phyloP scores from a whole-genome alignment of 2,113 vertebrate genomes.

The Tragelaphus scriptus region DNA sequence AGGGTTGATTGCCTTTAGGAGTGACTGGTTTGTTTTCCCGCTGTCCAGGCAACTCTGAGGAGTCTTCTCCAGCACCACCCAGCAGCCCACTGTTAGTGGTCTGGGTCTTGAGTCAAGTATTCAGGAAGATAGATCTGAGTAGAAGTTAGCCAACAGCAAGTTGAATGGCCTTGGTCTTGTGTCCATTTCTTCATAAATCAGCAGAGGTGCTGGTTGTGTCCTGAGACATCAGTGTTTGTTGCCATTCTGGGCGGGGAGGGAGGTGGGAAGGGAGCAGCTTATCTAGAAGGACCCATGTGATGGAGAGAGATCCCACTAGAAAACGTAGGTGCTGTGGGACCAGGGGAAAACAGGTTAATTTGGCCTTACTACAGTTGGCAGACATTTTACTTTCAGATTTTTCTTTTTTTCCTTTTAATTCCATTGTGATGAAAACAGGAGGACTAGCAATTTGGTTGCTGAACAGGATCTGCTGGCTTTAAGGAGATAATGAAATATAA shows the following conservation, averaged over 20 bases:
- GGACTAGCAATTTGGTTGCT: constrained; percentile 57
- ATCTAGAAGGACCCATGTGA: background rate
- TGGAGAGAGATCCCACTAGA: background rate
- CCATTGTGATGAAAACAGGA: constrained; percentile 71
- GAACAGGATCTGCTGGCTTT: constrained; percentile 65
- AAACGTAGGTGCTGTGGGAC: background rate
- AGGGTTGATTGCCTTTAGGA: background rate
- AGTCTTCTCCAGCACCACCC: background rate
- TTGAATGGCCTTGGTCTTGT: background rate
- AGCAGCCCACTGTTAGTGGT: background rate
- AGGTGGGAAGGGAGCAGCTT: background rate
- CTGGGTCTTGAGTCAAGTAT: background rate
- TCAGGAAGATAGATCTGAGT: background rate
- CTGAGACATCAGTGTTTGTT: too few relatives aligned
- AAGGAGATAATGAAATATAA: constrained; percentile 66
- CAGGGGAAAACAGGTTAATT: background rate
- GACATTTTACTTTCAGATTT: background rate
- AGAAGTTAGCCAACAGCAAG: background rate
- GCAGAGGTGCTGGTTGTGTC: background rate
- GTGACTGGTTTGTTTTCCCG: background rate
- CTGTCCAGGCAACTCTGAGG: background rate
- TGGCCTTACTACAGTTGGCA: background rate
- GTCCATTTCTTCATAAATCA: background rate
- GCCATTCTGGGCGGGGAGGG: background rate
- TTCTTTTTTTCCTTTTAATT: constrained; percentile 29